Evolutionary conservation across 2,113 vertebrate genomes (phyloP), one percentile per base, ranked within the genome.

Genomic region (Limnothrissa miodon): DNA sequence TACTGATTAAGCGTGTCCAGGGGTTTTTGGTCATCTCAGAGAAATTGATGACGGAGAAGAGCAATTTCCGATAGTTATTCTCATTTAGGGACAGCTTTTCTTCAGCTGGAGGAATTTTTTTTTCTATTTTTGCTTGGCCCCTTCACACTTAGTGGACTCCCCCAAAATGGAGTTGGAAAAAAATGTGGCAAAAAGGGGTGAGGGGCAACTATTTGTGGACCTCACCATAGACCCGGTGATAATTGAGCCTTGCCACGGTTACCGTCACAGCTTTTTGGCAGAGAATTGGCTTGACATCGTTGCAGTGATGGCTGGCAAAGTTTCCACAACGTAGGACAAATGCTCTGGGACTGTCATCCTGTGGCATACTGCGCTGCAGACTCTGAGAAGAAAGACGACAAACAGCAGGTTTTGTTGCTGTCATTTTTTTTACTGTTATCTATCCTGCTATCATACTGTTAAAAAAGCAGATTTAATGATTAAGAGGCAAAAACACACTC

Each of bases 1-100:
- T 87, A 88, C 91, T 95, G 93, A 95, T 94, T 92, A 93, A 95
- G 92, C 94, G 90, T 92, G 90, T 93, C 93, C 93, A 92, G 91
- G 91, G 92, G 88, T 94, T 92, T 92, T 90, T 89, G 89, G 92
- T 90, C 89, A 88, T 92, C 90, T 92, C 84, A 80, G 82, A 87
- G 89, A 94, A 93, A 94, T 92, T 89, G 91, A 93, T 93, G 92
- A 89, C 86, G 85, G 78, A 46, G 85, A 90, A 90, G 90, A 90
- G 91, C 85, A 87, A 92, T 93, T 93, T 92, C 85, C 86, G 87
- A 82, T 79, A 80, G 87, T 85, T 90, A 83, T 84, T 90, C 86
- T 87, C 84, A 92, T 89, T 86, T 80, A 62, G 87, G 82, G 85
- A 82, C 74, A 89, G 89, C 33, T 36, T 66, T 33, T 62, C 29